Evolutionary conservation across 92 coral and sea anemone genomes (phyloP), one percentile per base, ranked within the genome.

Genomic region (Zoanthus sociatus): DNA sequence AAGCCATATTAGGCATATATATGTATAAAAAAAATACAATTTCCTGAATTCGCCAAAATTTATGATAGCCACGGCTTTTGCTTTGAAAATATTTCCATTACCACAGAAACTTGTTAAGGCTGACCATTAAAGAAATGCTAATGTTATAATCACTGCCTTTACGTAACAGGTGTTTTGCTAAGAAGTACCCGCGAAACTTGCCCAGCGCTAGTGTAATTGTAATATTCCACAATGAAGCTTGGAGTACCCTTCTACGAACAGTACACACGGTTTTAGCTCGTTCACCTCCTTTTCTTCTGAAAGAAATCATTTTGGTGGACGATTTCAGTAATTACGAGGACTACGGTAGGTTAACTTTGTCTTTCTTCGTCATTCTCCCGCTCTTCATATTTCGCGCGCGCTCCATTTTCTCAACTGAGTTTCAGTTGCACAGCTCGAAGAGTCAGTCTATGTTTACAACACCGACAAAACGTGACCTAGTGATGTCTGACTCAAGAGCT

Each of bases 211-310:
- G 99, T 46, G 99, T 97, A 2, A 87, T 97, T 47, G 78, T 97
- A 4, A 97, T 97, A 10, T 97, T 97, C 70, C 99, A 97, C 89
- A 95, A 97, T 76, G 99, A 97, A 79, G 99, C 99, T 32, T 97
- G 99, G 99, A 90, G 97, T 30, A 97, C 99, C 1, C 93, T 97
- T 8, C 83, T 97, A 5, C 92, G 99, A 1, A 97, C 99, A 11
- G 97, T 97, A 3, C 97, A 97, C 83, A 95, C 97, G 0, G 98
- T 97, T 12, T 70, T 97, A 14, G 93, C 98, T 3, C 86, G 99
- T 78, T 93, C 99, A 1, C 99, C 99, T 11, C 94, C 91, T n/a
- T 87, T 88, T 14, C 89, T 93, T 67, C 88, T 97, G 83, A 82
- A 88, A 84, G 97, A 97, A 76, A 89, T 97, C 13, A 92, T 97